Base-by-base conservation (phyloP, 2,888 invertebrate species). In the Plebejus anna region DNA sequence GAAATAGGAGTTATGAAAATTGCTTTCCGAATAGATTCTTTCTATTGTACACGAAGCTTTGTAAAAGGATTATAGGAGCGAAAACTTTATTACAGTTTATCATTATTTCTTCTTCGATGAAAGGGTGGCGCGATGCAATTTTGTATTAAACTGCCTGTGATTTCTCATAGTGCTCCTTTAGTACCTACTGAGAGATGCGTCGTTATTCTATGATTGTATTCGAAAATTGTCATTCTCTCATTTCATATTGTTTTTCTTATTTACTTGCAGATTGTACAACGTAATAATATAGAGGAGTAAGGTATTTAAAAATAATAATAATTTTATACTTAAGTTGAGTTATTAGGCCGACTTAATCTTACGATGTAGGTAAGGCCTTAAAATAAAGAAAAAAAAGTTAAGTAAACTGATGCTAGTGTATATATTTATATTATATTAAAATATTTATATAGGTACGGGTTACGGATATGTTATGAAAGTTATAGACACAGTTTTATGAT, bases 21-120 rank as follows among this genome's bases (percentile, higher is more conserved):
- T 73, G 73, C 73, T 73, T 73, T 73, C 73, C 51, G 55, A 73
- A 73, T 73, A 73, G 73, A 73, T 73, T 73, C 73, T 73, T 73
- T 55, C 73, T 55, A 73, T 73, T 73, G 36, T 73, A 73, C 51
- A 73, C 73, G 51, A 55, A 73, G 73, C 73, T 73, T 73, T 73
- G 73, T 73, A 73, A 73, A 55, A 73, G 51, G 73, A 73, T 73
- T 73, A 73, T 73, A 73, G 73, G 55, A 55, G 22, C 16, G 55
- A 51, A 73, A 73, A 73, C 73, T 73, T 51, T 73, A 55, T 73
- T 73, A 73, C 55, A 73, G 73, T 73, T 73, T 55, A 73, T 73
- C 73, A 73, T 55, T 73, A 73, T 73, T 73, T 73, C 51, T 55
- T 55, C 73, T 73, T 51, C 32, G 55, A 73, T 73, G 32, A 73